Evolutionary conservation across 2,888 invertebrate genomes (phyloP), one percentile per base, ranked within the genome.

Genomic region (Pelosia muscerda): DNA sequence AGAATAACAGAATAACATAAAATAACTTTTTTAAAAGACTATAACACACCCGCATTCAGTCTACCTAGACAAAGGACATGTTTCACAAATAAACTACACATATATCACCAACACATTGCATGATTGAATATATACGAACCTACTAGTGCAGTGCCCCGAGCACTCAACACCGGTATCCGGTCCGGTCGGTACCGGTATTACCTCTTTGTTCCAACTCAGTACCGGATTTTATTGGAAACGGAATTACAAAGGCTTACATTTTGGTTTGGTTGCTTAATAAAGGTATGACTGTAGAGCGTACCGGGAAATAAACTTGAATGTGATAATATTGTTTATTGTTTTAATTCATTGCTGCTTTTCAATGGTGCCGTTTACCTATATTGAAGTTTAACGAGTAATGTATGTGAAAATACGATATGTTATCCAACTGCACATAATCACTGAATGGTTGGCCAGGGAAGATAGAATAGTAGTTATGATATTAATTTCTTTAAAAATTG

Each of bases 161-260:
- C 57, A 59, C 56, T 67, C 72, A 69, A 54, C 62, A 34, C 63
- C 13, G 75, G 65, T 71, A 75, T 72, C 49, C 49, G 49, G 49
- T 9, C 69, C 74, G 71, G 63, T 15, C 74, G 71, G 63, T 15
- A 38, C 59, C 71, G 65, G 78, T 73, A 75, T 77, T 79, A 69
- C 78, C 65, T 75, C 75, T 80, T 78, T 78, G 80, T 78, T 79
- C 65, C 65, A 31, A 62, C 75, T 74, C 70, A 68, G 79, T 67
- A 61, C 55, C 53, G 70, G 70, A 42, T 75, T 78, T 78, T 78
- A 75, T 78, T 79, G 66, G 61, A 75, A 72, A 77, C 75, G 66
- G 72, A 79, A 62, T 62, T 62, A 62, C 53, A 11, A 28, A n/a
- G 25, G 42, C n/a, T 49, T 65, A 58, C 49, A 58, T 58, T 65